Base-by-base conservation (phyloP, 2,113 vertebrate genomes). In the Callipepla squamata region DNA sequence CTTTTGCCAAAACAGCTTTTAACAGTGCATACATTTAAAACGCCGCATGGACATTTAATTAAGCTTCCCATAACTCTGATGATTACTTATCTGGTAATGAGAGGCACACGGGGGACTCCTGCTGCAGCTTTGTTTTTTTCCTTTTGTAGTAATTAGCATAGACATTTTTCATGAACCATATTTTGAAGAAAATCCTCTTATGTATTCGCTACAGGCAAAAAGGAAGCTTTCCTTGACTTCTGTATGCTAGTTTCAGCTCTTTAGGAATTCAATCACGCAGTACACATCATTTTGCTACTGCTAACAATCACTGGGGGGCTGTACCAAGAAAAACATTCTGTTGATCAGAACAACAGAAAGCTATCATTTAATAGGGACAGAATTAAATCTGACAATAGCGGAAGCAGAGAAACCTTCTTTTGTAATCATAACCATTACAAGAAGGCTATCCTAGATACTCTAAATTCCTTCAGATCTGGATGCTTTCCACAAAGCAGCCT, bases 51-150 rank as follows among this genome's bases (percentile, higher is more conserved):
- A 73, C 81, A 82, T 91, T 87, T 93, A 95, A 96, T 93, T 94
- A 93, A 93, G 92, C 55, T 91, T 72, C 87, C 89, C 84, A 57
- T 80, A 87, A 79, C 75, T 89, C 96, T 89, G 45, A 92, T 74
- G 85, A 94, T 92, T 92, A 93, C 85, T 94, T 94, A 90, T 94
- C 85, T 90, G 68, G 13, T 80, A 96, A 96, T 59, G 82, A 96
- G 95, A 90, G 47, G 88, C 66, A 95, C 38, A 6, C 61, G 7
- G 66, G 88, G 85, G 90, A 93, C 42, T 67, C 85, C 38, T 20
- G 20, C 79, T 77, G 69, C 38, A 92, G 83, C 45, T 72, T 47
- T 76, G 34, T 65, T 89, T 65, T 80, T 85, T 82, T 28, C 36
- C 45, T 87, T 92, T 90, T 83, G 82, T 93, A 90, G 45, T 95